Evolutionary conservation across 2,797 vertebrate genomes (phyloP), one percentile per base, ranked within the genome.

Genomic region (Coregonus ussuriensis): DNA sequence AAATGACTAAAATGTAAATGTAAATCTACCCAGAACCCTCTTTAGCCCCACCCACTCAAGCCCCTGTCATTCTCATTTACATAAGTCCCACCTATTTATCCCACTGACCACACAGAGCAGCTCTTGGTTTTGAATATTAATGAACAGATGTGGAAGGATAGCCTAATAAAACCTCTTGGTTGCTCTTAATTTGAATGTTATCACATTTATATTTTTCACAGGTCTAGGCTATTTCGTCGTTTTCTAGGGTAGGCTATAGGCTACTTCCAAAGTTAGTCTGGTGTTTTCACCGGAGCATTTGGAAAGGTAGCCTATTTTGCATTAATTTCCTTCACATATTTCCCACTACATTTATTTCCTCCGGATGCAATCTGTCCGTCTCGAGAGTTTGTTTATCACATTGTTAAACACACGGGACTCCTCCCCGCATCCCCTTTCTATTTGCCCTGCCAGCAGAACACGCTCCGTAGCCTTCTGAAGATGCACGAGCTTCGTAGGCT

Each of bases 301-400:
- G 37, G 41, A 9, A 41, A 41, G 41, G 41, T 9, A 41, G 41
- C 41, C 7, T 9, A 41, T 41, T 41, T 9, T 59, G 6, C 16
- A 59, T 59, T 41, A 9, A 9, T 41, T 41, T 9, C 7, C 7
- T 41, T 41, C 41, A 41, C 41, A 41, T 41, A 41, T 59, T 59
- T n/a, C 0, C 54, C n/a, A n/a, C 54, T 18, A 59, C 3, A 59
- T 18, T 9, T 41, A 5, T 59, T 59, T 59, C n/a, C 81, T 72
- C 83, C 77, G 77, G 76, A 79, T 29, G 65, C 18, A 2, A 56
- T 21, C 63, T 77, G 79, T 86, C 71, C 47, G 81, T 81, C 83
- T 77, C 72, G 72, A 69, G 29, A 9, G 41, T 79, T 83, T 89
- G 82, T 89, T 86, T 86, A 86, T 76, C 79, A 78, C 52, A 6